Conservation (phyloP, 1,140 invertebrate genomes). For the Apocrypta bakeri region DNA sequence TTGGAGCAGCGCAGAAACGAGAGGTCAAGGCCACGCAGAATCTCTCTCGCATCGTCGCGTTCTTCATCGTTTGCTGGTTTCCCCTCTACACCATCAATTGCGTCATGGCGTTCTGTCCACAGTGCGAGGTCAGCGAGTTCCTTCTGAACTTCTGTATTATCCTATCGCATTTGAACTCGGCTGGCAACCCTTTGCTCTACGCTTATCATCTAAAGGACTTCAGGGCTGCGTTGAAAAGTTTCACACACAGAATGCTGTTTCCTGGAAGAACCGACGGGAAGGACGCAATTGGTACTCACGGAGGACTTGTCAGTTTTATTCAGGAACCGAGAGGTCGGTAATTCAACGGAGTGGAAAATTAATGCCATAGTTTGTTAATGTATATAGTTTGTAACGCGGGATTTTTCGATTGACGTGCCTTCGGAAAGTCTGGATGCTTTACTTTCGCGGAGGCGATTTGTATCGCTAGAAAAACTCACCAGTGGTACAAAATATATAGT, state of each 20-base stretch:
- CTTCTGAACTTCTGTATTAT: constrained; percentile 90
- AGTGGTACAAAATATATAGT: no score
- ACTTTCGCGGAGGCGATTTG: no score
- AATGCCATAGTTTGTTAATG: no score
- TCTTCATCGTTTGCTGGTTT: constrained; percentile 95
- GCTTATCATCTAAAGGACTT: constrained; percentile 93
- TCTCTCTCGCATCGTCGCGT: constrained; percentile 90
- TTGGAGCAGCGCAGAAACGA: constrained; percentile 86
- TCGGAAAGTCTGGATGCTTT: no score
- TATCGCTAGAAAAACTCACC: no score
- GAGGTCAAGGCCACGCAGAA: constrained; percentile 94
- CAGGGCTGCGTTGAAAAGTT: constrained; percentile 81
- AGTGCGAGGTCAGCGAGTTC: constrained; percentile 79
- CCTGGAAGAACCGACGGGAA: constrained; percentile 31
- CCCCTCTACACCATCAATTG: constrained; percentile 94
- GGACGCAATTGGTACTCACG: neutral
- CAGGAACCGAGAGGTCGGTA: constrained; percentile 36
- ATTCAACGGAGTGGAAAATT: no score
- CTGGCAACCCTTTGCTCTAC: constrained; percentile 90
- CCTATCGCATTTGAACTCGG: constrained; percentile 91
- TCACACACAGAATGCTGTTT: constrained; percentile 67
- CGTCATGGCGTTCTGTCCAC: constrained; percentile 85
- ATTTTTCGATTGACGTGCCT: no score
- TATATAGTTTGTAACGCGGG: no score
- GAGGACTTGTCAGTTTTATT: constrained; percentile 25